phyloP scores from a whole-genome alignment of 2,888 invertebrate genomes.

The Drosophila testacea region DNA sequence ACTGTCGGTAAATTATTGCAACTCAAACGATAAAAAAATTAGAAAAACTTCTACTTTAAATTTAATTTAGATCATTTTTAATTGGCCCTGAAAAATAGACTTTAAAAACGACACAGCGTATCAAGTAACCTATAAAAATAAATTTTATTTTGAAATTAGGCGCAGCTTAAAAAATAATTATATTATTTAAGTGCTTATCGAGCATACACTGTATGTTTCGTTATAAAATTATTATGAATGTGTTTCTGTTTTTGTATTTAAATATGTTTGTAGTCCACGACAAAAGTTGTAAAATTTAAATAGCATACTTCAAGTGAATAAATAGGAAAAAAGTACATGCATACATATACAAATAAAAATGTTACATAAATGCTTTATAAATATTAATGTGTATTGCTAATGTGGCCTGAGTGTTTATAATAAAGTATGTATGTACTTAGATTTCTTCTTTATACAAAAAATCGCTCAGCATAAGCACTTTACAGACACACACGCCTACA shows the following conservation, averaged over 20 bases:
- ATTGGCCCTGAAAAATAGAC: conserved; percentile 10
- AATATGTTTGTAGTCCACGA: background rate
- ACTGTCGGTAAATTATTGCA: too few relatives aligned
- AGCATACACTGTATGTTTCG: background rate
- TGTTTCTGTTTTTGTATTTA: background rate
- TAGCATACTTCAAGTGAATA: conserved; percentile 22
- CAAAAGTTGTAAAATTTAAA: background rate
- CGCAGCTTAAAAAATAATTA: too few relatives aligned
- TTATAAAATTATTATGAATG: background rate
- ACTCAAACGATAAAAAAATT: too few relatives aligned
- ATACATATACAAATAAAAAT: background rate
- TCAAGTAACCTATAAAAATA: background rate
- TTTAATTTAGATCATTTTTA: background rate
- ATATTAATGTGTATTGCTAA: background rate
- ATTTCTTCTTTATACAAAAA: background rate
- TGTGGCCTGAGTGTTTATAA: background rate
- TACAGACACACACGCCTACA: background rate
- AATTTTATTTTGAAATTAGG: background rate
- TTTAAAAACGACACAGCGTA: background rate
- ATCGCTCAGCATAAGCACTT: conserved; percentile 1
- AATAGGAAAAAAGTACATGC: background rate
- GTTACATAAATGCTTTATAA: background rate
- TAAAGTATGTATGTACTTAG: background rate
- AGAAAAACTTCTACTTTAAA: too few relatives aligned
- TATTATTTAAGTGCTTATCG: background rate